Conservation (phyloP, 2,888 invertebrate species). For the Epinotia brunnichana region DNA sequence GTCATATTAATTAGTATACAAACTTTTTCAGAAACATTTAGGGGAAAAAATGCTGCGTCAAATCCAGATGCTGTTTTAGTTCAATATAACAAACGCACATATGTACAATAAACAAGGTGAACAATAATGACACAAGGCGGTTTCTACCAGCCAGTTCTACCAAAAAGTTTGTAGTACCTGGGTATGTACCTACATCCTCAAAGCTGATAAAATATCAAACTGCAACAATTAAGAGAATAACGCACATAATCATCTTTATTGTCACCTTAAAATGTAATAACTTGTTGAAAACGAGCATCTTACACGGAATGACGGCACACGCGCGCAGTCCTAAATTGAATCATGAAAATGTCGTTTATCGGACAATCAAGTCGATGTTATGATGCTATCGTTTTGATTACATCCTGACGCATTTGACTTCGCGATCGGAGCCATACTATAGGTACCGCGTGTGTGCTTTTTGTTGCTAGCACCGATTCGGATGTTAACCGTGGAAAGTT, state of each 20-base stretch:
- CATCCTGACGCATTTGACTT: conserved; percentile 38
- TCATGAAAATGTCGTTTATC: conserved; percentile 41
- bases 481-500: conserved; percentile 57
- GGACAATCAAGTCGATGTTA: conserved; percentile 39
- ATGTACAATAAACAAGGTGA: conserved; percentile 6
- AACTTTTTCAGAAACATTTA: not conserved
- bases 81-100: not conserved
- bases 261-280: conserved; percentile 9
- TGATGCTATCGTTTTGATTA: conserved; percentile 38
- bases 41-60: not conserved
- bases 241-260: conserved; percentile 13
- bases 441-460: conserved; percentile 11
- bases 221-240: conserved; percentile 9
- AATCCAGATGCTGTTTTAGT: not conserved
- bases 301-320: conserved; percentile 12
- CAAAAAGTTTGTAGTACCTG: not conserved
- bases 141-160: not conserved
- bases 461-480: conserved; percentile 27
- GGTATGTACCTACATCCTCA: not conserved
- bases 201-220: not conserved
- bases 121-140: conserved; percentile 4
- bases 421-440: conserved; percentile 28
- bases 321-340: conserved; percentile 34
- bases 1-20: too few species aligned
- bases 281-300: conserved; percentile 6